Conservation (phyloP, 2,113 vertebrate genomes). For the Chloropsis cyanopogon region DNA sequence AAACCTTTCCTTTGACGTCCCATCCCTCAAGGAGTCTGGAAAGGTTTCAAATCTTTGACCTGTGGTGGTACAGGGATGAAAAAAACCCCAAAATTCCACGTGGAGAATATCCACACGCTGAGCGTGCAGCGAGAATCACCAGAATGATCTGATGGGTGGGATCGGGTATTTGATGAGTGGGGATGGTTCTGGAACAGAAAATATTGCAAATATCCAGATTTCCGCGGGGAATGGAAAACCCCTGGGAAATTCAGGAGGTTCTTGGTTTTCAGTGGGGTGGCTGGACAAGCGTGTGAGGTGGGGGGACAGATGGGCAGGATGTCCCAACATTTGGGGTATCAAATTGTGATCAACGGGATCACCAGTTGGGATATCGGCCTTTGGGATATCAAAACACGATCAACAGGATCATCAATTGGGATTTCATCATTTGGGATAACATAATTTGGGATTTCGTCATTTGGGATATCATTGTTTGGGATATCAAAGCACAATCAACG, state of each 20-base stretch:
- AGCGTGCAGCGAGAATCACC: neutral
- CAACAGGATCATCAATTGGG: no score
- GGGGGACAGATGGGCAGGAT: neutral
- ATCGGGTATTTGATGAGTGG: rapidly evolving
- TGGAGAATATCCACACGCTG: rapidly evolving
- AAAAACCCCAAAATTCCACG: neutral
- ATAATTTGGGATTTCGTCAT: no score
- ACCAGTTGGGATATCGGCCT: no score
- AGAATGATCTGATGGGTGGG: neutral
- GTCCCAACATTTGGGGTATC: no score
- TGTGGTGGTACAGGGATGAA: neutral
- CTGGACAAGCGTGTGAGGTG: neutral
- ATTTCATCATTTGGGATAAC: no score
- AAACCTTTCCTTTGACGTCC: neutral
- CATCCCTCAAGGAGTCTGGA: neutral
- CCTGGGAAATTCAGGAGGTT: neutral
- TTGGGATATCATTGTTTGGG: no score
- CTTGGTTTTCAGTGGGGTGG: neutral
- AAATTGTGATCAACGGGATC: no score
- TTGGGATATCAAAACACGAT: no score
- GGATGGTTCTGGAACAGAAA: neutral
- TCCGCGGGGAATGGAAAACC: neutral
- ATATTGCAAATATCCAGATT: neutral
- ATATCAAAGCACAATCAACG: no score
- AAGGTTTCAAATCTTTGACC: neutral